phyloP scores from a whole-genome alignment of 2,888 invertebrate genomes.

The Alloscopus bannaensis region DNA sequence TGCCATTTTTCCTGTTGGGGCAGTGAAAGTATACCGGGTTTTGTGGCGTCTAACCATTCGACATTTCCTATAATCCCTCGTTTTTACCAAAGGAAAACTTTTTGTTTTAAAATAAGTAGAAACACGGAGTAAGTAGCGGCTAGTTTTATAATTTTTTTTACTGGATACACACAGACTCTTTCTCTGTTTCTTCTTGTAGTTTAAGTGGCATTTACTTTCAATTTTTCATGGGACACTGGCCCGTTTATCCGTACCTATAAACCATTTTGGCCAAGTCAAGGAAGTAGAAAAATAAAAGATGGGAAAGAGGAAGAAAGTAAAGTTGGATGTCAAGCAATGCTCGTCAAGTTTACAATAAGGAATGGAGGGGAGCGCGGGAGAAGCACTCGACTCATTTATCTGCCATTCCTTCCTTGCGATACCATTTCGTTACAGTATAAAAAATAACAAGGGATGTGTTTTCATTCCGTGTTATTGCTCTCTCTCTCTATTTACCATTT shows the following conservation, averaged over 20 bases:
- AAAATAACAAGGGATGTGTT: constrained; percentile 46
- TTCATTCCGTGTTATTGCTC: constrained; percentile 40
- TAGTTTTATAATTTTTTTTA: constrained; percentile 19
- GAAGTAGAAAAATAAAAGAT: constrained; percentile 28
- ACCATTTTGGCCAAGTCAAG: constrained; percentile 30
- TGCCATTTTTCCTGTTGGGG: too few species aligned
- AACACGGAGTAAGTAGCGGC: neutral
- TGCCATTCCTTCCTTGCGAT: constrained; percentile 41
- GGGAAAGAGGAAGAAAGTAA: neutral
- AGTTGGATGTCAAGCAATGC: neutral
- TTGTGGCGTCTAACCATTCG: constrained; percentile 13
- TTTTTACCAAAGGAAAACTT: constrained; percentile 21
- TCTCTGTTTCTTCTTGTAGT: neutral
- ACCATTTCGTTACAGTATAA: constrained; percentile 46
- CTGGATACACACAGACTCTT: neutral
- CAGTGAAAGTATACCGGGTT: too few species aligned
- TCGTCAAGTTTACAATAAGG: constrained; percentile 19
- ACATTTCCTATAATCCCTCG: too few species aligned
- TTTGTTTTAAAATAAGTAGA: constrained; percentile 9
- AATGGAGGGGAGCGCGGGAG: constrained; percentile 22
- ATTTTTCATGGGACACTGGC: constrained; percentile 52
- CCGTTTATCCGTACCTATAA: constrained; percentile 48
- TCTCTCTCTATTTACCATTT: constrained; percentile 7
- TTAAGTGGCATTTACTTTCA: constrained; percentile 52
- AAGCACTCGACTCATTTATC: constrained; percentile 54